Percentiles rank a stretch among this genome's conserved stretches.
These are phyloP conservation scores for Platycercus adscitus DNA, from an alignment of 2,113 vertebrate genomes.

Conservation along the genomic window DNA sequence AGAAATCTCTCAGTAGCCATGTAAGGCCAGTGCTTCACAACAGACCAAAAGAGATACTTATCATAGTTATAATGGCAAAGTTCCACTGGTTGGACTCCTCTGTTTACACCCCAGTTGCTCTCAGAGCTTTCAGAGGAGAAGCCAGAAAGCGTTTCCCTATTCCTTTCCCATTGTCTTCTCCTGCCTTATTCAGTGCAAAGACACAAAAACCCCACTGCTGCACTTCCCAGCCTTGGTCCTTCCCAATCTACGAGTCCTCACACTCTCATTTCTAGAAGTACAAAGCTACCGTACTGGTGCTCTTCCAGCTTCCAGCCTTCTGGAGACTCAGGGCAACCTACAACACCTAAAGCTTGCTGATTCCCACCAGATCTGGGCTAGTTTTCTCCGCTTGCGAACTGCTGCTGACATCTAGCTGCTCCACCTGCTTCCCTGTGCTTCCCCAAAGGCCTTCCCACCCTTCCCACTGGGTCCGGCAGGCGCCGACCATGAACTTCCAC, in stretches of 20 bases:
- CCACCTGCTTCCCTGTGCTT: background rate
- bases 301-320: background rate
- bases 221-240: background rate
- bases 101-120: background rate
- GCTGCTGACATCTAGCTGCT: conserved; percentile 54
- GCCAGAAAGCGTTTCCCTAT: background rate
- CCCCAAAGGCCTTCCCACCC: background rate
- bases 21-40: background rate
- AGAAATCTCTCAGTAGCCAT: background rate
- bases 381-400: background rate
- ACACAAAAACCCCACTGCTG: background rate
- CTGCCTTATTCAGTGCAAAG: background rate
- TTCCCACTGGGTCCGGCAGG: background rate
- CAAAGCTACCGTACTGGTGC: rapidly evolving
- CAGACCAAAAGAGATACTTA: background rate
- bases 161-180: background rate
- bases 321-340: background rate
- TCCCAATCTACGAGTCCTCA: rapidly evolving
- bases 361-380: background rate
- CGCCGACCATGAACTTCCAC: background rate
- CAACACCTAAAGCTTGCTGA: rapidly evolving
- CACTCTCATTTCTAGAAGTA: background rate
- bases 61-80: background rate
- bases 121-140: background rate
- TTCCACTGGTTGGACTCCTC: background rate